These are phyloP conservation scores for Muschampia plurimacula DNA, from an alignment of 2,888 invertebrate species.

Conservation along the genomic window DNA sequence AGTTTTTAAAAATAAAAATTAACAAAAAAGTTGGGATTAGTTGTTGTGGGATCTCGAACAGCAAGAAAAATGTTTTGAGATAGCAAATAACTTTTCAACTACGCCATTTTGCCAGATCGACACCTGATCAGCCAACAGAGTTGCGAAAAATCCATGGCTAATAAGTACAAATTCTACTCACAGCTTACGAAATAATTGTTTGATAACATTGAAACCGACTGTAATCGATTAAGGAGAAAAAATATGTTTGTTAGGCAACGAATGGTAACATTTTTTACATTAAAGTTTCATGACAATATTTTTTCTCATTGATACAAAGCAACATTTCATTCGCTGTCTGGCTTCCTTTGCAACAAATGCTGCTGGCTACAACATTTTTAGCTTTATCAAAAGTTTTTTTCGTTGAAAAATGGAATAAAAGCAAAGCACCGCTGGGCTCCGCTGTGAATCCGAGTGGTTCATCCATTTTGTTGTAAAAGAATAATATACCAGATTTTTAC, in stretches of 20 bases:
- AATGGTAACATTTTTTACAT: background rate
- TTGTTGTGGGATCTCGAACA: background rate
- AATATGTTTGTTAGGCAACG: background rate
- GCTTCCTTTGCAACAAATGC: background rate
- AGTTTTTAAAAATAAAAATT: background rate
- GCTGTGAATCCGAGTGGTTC: background rate
- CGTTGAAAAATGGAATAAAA: conserved; percentile 10
- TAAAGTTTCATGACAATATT: background rate
- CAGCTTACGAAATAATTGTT: conserved; percentile 1
- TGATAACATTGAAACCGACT: background rate
- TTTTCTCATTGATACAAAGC: background rate
- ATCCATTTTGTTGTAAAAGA: conserved; percentile 4
- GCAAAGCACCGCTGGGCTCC: conserved; percentile 3
- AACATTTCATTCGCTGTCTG: background rate
- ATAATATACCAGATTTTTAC: background rate
- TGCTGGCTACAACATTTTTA: background rate
- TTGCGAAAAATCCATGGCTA: background rate
- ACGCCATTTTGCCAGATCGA: background rate
- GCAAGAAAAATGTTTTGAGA: background rate
- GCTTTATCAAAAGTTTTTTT: conserved; percentile 5
- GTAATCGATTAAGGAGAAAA: conserved; percentile 1
- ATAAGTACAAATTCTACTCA: background rate
- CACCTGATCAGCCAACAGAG: background rate
- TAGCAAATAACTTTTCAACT: background rate
- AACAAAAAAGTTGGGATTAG: background rate